phyloP scores from a whole-genome alignment of 1,140 invertebrate genomes.

The Drosophila nigrodunni region DNA sequence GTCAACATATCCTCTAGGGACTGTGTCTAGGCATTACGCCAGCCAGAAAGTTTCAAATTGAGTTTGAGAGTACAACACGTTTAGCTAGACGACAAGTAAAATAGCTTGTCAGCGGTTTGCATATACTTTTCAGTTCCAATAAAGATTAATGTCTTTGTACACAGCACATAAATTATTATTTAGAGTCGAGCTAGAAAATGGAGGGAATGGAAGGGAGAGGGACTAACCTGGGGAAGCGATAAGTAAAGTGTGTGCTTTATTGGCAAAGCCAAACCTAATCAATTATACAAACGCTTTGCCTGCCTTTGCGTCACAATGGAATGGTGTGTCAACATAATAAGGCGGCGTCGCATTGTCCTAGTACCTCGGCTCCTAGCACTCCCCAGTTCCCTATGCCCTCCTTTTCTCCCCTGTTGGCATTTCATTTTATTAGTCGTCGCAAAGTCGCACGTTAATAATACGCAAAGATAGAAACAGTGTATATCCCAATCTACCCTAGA shows the following conservation, averaged over 20 bases:
- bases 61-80: constrained; percentile 15
- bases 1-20: constrained; percentile 9
- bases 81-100: constrained; percentile 37
- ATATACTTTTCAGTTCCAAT: constrained; percentile 75
- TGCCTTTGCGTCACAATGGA: constrained; percentile 22
- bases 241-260: constrained; percentile 61
- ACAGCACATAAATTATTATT: constrained; percentile 78
- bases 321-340: constrained; percentile 79
- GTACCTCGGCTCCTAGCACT: background rate
- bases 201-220: background rate
- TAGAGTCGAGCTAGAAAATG: constrained; percentile 26
- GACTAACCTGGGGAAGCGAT: constrained; percentile 1
- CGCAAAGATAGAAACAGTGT: constrained; percentile 13
- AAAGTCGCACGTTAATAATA: constrained; percentile 36
- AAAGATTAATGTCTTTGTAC: constrained; percentile 78
- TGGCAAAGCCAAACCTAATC: constrained; percentile 73
- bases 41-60: constrained; percentile 8
- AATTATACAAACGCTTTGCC: constrained; percentile 65
- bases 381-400: background rate
- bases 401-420: constrained; percentile 39
- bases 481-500: constrained; percentile 8
- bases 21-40: background rate
- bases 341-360: constrained; percentile 44
- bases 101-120: constrained; percentile 61
- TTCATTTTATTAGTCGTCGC: constrained; percentile 47